Evolutionary conservation across 2,113 vertebrate genomes (phyloP).

Genomic region (Chascanopsetta lugubris): DNA sequence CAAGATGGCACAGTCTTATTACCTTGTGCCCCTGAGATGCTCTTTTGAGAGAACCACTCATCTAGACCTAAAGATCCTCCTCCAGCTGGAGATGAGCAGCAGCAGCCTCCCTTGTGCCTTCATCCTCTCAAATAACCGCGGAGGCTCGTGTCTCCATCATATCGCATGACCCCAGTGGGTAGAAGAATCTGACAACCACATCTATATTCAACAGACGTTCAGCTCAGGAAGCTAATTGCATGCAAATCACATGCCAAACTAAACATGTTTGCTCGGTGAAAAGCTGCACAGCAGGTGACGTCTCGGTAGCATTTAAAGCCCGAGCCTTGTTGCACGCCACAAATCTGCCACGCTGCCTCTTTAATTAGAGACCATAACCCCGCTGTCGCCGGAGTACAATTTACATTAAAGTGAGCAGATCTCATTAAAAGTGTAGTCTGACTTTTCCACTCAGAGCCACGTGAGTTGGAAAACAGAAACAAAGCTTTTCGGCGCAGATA

Average conservation of each 20-base stretch:
- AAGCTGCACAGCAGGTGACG: neutral
- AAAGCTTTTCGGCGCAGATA: neutral
- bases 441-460: constrained; percentile 21
- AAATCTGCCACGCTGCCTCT: constrained; percentile 17
- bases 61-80: too few species aligned
- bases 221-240: neutral
- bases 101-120: too few species aligned
- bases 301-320: constrained; percentile 7
- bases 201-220: neutral
- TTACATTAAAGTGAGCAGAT: constrained; percentile 42
- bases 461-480: constrained; percentile 14
- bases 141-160: neutral
- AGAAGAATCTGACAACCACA: neutral
- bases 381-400: constrained; percentile 13
- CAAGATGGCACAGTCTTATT: too few species aligned
- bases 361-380: constrained; percentile 39
- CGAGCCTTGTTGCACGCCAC: neutral
- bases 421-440: constrained; percentile 39
- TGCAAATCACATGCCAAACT: neutral
- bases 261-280: neutral
- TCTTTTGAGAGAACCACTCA: neutral
- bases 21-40: neutral
- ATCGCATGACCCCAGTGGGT: neutral
- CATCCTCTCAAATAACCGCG: neutral
- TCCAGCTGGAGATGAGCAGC: too few species aligned